A percentile compares a stretch with the other conserved stretches of the same genome.
These are phyloP conservation scores for Aspidoscelis tigris DNA, from an alignment of 2,113 vertebrate species.

Conservation along the genomic window DNA sequence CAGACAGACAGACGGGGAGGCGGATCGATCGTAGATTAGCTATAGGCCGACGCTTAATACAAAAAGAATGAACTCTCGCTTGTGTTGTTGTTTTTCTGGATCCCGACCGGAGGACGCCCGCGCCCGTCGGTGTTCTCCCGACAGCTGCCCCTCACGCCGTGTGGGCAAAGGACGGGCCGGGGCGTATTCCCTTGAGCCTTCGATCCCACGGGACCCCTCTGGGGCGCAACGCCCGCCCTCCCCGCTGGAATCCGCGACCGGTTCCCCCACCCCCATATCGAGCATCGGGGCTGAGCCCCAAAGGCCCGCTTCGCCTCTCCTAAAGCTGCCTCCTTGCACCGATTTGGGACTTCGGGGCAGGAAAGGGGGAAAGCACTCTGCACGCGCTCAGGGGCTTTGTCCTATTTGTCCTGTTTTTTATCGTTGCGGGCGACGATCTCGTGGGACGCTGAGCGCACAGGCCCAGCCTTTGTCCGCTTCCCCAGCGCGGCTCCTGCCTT, in stretches of 20 bases:
- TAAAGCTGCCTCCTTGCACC: neutral
- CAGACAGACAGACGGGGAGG: conserved; percentile 2
- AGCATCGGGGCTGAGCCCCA: no score
- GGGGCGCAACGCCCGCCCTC: no score
- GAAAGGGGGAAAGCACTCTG: neutral
- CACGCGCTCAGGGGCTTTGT: neutral
- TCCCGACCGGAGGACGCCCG: neutral
- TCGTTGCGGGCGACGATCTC: no score
- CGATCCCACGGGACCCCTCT: no score
- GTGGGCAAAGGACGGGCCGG: neutral
- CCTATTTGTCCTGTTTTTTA: neutral
- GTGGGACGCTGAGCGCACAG: neutral
- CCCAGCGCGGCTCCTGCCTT: neutral
- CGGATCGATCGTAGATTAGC: conserved; percentile 43
- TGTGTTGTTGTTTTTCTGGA: conserved; percentile 6
- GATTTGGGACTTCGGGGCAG: neutral
- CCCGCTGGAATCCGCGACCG: neutral
- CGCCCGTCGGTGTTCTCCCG: neutral
- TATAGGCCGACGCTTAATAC: neutral
- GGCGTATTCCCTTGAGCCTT: neutral
- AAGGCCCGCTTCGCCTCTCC: no score
- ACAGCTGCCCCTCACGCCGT: neutral
- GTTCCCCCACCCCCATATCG: no score
- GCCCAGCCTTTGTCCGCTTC: no score
- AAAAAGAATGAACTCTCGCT: conserved; percentile 10